phyloP scores from a whole-genome alignment of 2,113 vertebrate genomes.

The Phoenicopterus ruber region DNA sequence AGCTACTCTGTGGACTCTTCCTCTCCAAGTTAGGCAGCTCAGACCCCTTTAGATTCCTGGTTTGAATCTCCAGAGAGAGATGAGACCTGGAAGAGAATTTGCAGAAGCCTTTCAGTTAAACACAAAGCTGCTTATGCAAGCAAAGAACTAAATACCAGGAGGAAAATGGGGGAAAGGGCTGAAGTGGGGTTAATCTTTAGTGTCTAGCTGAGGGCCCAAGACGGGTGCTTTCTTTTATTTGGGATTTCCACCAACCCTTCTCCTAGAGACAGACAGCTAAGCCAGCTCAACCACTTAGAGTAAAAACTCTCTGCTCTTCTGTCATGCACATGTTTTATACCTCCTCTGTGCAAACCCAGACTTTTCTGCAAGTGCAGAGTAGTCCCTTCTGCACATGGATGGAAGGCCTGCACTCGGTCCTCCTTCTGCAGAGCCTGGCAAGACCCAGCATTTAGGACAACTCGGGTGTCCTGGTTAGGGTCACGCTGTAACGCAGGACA shows the following conservation, averaged over 20 bases:
- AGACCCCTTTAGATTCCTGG: not conserved
- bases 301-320: not conserved
- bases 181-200: not conserved
- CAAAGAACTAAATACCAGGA: not conserved
- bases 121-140: not conserved
- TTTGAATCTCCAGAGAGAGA: not conserved
- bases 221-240: not conserved
- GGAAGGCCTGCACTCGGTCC: not conserved
- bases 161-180: not conserved
- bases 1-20: not conserved
- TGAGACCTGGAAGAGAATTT: not conserved
- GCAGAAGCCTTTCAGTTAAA: not conserved
- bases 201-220: not conserved
- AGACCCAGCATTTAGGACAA: not conserved
- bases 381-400: not conserved
- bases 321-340: not conserved
- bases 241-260: not conserved
- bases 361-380: not conserved
- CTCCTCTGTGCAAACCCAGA: not conserved
- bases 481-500: fast-evolving
- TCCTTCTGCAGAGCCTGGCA: not conserved
- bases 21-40: not conserved
- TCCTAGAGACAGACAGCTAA: not conserved
- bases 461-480: not conserved
- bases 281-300: not conserved